These are phyloP conservation scores for Pimpla rufipes DNA, from an alignment of 2,888 invertebrate genomes.

Conservation along the genomic window DNA sequence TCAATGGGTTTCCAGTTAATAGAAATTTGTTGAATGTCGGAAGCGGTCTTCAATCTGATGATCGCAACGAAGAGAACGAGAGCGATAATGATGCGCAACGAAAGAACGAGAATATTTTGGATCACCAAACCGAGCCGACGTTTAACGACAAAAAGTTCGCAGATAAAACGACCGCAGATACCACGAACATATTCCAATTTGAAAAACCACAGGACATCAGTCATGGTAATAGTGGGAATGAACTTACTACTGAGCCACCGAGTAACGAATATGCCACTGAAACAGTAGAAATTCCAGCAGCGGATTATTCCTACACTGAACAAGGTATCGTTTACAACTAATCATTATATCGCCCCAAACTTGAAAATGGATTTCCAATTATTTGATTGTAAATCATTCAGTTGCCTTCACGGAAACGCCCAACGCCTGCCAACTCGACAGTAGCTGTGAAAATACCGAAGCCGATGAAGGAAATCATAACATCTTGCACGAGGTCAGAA, in stretches of 20 bases:
- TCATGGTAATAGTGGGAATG: neutral
- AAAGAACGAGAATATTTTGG: neutral
- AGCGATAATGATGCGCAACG: conserved; percentile 63
- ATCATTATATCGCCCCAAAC: neutral
- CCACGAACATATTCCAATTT: conserved; percentile 1
- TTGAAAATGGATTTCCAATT: neutral
- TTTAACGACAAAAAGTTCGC: neutral
- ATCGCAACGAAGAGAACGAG: too few relatives aligned
- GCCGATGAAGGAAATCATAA: conserved; percentile 44
- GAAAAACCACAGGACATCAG: conserved; percentile 9
- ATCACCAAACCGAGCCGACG: neutral
- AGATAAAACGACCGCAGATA: conserved; percentile 41
- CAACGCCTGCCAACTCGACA: conserved; percentile 44
- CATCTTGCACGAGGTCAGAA: conserved; percentile 41
- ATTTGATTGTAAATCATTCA: neutral
- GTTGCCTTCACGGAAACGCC: conserved; percentile 14
- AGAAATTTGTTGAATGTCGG: conserved; percentile 81
- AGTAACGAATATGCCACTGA: neutral
- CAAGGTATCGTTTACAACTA: conserved; percentile 5
- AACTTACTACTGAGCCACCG: neutral
- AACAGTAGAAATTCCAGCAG: neutral
- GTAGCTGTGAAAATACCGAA: conserved; percentile 42
- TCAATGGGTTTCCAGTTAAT: conserved; percentile 78
- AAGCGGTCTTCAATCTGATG: conserved; percentile 72
- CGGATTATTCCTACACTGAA: neutral